Base-by-base conservation (phyloP, 2,113 vertebrate species). In the Micromys minutus region DNA sequence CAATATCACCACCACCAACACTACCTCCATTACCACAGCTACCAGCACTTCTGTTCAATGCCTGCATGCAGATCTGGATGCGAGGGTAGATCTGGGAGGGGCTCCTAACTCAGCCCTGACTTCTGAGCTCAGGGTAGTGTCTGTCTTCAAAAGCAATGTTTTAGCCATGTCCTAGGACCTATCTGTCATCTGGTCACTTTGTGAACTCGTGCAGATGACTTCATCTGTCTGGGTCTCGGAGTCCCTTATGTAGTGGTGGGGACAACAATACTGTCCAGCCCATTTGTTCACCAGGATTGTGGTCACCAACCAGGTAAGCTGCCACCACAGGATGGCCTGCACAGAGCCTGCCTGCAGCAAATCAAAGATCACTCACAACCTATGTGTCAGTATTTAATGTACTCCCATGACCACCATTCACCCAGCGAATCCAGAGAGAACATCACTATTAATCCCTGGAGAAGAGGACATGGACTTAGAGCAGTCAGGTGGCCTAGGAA, bases 71-170 rank as follows among this genome's bases (percentile, higher is more conserved):
- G 81, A 55, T 93, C 0, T 3, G 13, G 74, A 65, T 47, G 0
- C 93, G 26, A 61, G 0, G 47, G 47, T 17, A 39, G 55, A 63
- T 39, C 61, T 7, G 0, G 39, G 11, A 83, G 57, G 61, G 87
- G 19, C 87, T 55, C 52, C 16, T 3, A 8, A 1, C 1, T 39
- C 42, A 13, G 1, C 8, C 52, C 42, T 5, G 19, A 57, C n/a
- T 92, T 91, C 95, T 86, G 45, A 75, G 91, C 90, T 76, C 63
- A 50, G 65, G 47, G 52, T 19, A 87, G 63, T 47, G 13, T 3
- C 17, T 29, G 0, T 47, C 77, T 92, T 50, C 10, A 21, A 26
- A 52, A 88, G 67, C 47, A 80, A 75, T n/a, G n/a, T 4, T 74
- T 47, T 47, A 77, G 45, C 39, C 36, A 7, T 36, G 31, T 72